These are phyloP conservation scores for Perca fluviatilis DNA, from an alignment of 2,113 vertebrate species.

Conservation along the genomic window DNA sequence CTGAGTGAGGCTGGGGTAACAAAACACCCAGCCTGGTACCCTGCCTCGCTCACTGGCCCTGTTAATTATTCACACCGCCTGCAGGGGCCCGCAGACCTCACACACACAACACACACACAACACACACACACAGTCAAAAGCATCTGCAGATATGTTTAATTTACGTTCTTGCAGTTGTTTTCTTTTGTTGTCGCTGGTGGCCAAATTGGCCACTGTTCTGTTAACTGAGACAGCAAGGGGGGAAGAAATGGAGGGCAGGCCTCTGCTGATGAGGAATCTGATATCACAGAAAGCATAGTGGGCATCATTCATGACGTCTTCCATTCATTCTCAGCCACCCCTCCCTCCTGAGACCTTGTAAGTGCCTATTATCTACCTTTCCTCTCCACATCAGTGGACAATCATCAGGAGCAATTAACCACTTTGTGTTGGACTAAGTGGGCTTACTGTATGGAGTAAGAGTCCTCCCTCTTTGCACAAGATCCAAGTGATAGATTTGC, in stretches of 20 bases:
- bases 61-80: constrained; percentile 79
- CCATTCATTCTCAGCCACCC: constrained; percentile 47
- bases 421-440: constrained; percentile 62
- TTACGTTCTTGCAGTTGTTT: constrained; percentile 63
- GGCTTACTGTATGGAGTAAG: constrained; percentile 5
- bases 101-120: constrained; percentile 6
- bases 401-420: constrained; percentile 49
- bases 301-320: constrained; percentile 56
- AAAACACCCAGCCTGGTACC: constrained; percentile 72
- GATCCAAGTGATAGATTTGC: constrained; percentile 46
- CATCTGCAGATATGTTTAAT: constrained; percentile 73
- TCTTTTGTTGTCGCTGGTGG: constrained; percentile 64
- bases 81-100: constrained; percentile 60
- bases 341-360: constrained; percentile 50
- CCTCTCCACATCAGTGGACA: constrained; percentile 30
- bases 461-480: constrained; percentile 32
- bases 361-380: constrained; percentile 57
- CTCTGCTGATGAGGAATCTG: constrained; percentile 55
- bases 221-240: constrained; percentile 54
- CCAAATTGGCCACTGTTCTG: constrained; percentile 48
- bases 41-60: constrained; percentile 62
- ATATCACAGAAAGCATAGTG: constrained; percentile 57
- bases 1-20: constrained; percentile 75
- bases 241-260: constrained; percentile 7
- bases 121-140: constrained; percentile 39